Evolutionary conservation across 92 coral and sea anemone species (phyloP).

Genomic region (Bergia puertoricense): DNA sequence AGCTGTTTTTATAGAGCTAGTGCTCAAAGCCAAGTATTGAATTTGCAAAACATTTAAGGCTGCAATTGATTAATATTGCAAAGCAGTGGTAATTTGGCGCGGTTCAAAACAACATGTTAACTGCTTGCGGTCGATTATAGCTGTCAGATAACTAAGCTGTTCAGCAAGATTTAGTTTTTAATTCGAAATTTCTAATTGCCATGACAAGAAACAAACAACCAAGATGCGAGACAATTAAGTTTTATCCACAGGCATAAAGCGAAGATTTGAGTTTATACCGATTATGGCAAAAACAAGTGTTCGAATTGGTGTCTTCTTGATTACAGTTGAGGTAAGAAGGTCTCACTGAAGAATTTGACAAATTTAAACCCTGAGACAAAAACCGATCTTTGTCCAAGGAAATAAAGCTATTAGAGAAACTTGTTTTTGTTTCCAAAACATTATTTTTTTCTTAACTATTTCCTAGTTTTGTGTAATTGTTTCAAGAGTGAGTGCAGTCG

Average conservation of each 20-base stretch:
- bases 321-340: neutral
- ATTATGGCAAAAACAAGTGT: neutral
- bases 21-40: neutral
- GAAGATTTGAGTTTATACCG: neutral
- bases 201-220: neutral
- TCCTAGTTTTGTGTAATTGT: neutral
- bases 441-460: neutral
- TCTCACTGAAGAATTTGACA: neutral
- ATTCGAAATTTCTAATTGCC: neutral
- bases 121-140: neutral
- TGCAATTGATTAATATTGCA: slow-evolving; percentile 19
- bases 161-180: neutral
- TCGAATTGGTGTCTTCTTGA: neutral
- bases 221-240: neutral
- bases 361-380: neutral
- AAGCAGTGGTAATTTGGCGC: neutral
- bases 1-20: neutral
- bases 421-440: too few species aligned
- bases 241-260: neutral
- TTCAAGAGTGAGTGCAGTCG: neutral
- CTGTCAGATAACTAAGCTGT: neutral
- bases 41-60: neutral
- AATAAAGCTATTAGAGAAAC: neutral
- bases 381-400: neutral
- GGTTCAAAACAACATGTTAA: neutral